Evolutionary conservation across 2,797 vertebrate species (phyloP).

Genomic region (Tokudaia muenninki): DNA sequence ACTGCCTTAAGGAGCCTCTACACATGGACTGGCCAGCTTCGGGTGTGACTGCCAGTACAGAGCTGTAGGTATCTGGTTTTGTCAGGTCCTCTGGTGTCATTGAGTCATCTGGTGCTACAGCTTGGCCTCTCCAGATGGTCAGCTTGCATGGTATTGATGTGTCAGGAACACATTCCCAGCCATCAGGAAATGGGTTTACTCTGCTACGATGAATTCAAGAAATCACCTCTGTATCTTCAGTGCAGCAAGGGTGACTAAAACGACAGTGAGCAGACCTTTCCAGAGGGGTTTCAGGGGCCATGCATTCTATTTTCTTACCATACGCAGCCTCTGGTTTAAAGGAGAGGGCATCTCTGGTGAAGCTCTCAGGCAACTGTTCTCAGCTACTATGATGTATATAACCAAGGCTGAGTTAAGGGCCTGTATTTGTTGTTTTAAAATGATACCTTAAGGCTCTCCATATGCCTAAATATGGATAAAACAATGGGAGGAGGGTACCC

Average conservation of each 20-base stretch:
- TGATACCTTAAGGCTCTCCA: background rate
- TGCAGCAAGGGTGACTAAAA: background rate
- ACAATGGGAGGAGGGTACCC: background rate
- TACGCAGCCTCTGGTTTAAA: background rate
- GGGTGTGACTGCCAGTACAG: background rate
- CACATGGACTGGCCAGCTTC: background rate
- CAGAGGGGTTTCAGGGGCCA: background rate
- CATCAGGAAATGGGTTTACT: background rate
- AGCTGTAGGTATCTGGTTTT: background rate
- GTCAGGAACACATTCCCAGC: background rate
- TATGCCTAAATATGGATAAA: background rate
- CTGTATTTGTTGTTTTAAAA: background rate
- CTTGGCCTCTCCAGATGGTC: background rate
- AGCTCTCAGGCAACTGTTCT: background rate
- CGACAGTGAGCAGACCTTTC: background rate
- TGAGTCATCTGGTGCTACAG: background rate
- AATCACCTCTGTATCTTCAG: background rate
- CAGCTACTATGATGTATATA: background rate
- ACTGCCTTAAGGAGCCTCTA: background rate
- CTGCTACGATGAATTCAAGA: background rate
- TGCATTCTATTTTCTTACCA: background rate
- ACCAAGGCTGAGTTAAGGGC: background rate
- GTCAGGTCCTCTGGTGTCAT: background rate
- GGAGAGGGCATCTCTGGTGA: background rate
- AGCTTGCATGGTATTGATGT: background rate